Percentiles rank a stretch among this genome's conserved stretches.
These are phyloP conservation scores for Chrysopilus asiliformis DNA, from an alignment of 2,888 invertebrate species.

Conservation along the genomic window DNA sequence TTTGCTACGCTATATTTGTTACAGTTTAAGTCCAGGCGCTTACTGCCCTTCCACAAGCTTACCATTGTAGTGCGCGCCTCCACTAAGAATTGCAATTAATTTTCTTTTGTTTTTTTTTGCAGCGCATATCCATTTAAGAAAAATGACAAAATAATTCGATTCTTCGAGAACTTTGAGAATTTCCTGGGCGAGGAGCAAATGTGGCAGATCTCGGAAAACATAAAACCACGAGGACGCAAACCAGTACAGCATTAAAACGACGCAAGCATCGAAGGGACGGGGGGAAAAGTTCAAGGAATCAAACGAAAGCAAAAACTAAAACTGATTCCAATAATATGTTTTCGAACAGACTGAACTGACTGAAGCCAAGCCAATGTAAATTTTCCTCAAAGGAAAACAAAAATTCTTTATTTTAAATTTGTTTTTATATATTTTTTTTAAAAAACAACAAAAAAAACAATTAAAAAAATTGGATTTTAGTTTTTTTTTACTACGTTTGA, in stretches of 20 bases:
- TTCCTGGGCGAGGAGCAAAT: conserved; percentile 92
- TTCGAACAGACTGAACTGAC: too few relatives aligned
- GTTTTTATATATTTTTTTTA: not conserved
- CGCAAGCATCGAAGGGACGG: too few relatives aligned
- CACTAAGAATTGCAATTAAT: too few relatives aligned
- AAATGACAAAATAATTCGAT: conserved; percentile 83
- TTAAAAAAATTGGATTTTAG: too few relatives aligned
- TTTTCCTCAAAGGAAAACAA: not conserved
- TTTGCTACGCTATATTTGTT: too few relatives aligned
- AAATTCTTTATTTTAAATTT: not conserved
- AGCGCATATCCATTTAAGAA: conserved; percentile 88
- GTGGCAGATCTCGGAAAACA: conserved; percentile 96
- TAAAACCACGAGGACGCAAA: conserved; percentile 57
- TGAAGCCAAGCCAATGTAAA: not conserved
- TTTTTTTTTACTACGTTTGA: too few relatives aligned
- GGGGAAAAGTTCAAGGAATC: too few relatives aligned
- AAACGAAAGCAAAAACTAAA: too few relatives aligned
- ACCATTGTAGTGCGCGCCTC: too few relatives aligned
- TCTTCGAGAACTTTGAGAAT: conserved; percentile 95
- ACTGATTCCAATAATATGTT: too few relatives aligned
- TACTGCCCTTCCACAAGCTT: too few relatives aligned
- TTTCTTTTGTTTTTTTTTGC: conserved; percentile 24
- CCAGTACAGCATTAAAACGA: conserved; percentile 28
- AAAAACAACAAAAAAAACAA: not conserved
- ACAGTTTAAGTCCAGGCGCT: too few relatives aligned